These are phyloP conservation scores for Holacanthus passer DNA, from an alignment of 2,113 vertebrate species.

Conservation along the genomic window DNA sequence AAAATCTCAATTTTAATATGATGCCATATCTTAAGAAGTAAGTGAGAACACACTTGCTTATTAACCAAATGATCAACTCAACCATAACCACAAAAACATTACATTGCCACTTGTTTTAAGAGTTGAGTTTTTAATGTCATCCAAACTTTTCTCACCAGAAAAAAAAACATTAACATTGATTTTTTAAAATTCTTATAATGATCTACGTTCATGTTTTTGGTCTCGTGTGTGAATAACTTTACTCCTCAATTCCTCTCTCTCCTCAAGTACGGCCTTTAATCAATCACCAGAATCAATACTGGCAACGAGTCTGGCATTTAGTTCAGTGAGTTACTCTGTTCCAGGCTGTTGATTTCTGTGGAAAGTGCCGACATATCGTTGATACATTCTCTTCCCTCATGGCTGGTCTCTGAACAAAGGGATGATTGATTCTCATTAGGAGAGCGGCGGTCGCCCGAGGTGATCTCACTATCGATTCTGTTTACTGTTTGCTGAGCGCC, in stretches of 20 bases:
- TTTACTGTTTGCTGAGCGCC: conserved; percentile 25
- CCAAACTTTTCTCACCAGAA: too few relatives aligned
- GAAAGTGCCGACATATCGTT: conserved; percentile 35
- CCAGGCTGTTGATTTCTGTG: conserved; percentile 44
- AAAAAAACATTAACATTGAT: too few relatives aligned
- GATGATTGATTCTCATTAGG: conserved; percentile 59
- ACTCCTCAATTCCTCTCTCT: conserved; percentile 30
- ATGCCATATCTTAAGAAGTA: too few relatives aligned
- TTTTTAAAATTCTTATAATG: too few relatives aligned
- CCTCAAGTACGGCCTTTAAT: conserved; percentile 62
- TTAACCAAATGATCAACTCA: too few relatives aligned
- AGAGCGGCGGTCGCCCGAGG: conserved; percentile 15
- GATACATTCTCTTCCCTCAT: conserved; percentile 20
- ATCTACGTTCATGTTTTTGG: too few relatives aligned
- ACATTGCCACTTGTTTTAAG: too few relatives aligned
- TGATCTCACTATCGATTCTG: conserved; percentile 5
- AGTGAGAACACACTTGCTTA: too few relatives aligned
- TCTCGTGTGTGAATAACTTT: conserved; percentile 60
- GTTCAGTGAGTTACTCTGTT: conserved; percentile 50
- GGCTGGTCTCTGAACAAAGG: conserved; percentile 27
- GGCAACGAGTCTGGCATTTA: conserved; percentile 56
- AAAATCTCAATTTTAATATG: too few relatives aligned
- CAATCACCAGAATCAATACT: conserved; percentile 60
- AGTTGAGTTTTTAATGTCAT: too few relatives aligned
- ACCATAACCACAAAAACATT: too few relatives aligned